Conservation (phyloP, 92 coral and sea anemone genomes). For the Desmophyllum pertusum region DNA sequence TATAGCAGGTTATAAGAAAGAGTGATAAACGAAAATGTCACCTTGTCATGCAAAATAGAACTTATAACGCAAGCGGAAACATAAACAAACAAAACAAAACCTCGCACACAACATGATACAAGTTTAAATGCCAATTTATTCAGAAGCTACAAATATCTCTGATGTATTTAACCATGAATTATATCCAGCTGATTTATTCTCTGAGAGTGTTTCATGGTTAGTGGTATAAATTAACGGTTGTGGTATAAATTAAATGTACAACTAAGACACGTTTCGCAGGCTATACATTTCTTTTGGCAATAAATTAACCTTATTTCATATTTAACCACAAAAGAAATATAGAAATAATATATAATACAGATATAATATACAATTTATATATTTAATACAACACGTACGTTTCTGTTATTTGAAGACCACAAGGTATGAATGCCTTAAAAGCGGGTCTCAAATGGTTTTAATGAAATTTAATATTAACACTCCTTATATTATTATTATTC, state of each 20-base stretch:
- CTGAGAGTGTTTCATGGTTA: background rate
- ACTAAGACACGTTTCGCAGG: background rate
- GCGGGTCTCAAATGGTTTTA: background rate
- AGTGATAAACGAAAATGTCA: no score
- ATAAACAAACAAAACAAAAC: no score
- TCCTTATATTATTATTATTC: no score
- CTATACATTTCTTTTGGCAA: background rate
- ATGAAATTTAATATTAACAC: background rate
- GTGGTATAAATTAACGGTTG: background rate
- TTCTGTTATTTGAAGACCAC: background rate
- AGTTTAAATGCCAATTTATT: background rate
- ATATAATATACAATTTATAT: background rate
- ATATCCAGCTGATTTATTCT: background rate
- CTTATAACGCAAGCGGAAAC: no score
- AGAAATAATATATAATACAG: background rate
- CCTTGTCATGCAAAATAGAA: no score
- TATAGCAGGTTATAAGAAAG: no score
- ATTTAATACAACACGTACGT: background rate
- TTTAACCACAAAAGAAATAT: no score
- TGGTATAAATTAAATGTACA: background rate
- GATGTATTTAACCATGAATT: no score
- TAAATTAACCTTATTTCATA: background rate
- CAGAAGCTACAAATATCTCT: background rate
- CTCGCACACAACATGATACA: background rate
- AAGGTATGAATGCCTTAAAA: no score